Base-by-base conservation (phyloP, 1,140 invertebrate species). In the Hetaerina americana region DNA sequence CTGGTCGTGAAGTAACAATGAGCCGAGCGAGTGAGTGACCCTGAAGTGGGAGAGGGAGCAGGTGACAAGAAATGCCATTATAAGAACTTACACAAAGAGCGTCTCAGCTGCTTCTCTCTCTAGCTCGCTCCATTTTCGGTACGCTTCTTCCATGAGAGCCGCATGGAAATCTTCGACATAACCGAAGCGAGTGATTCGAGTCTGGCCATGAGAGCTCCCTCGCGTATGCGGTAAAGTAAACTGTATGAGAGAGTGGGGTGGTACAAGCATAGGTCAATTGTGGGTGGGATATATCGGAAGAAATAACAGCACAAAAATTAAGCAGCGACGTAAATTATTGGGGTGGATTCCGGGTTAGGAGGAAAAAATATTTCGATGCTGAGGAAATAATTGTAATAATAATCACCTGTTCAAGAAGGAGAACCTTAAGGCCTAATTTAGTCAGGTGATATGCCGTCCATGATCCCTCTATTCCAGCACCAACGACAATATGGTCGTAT, bases 161-260 rank as follows among this genome's bases (percentile, higher is more conserved):
- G 71, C 66, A 24, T 71, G 71, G 66, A 26, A 71, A 26, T 68
- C 66, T 24, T 71, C 71, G 5, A 26, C 49, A n/a, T 71, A 71
- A 27, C 28, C 71, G 27, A 69, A 31, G 49, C 71, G 57, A 24
- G 27, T 71, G 8, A 71, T 68, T 27, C 71, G 71, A 26, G 49
- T 67, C 66, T 71, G 71, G 10, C 71, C 71, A 28, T 71, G 71
- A 10, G 71, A 71, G 71, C 71, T 71, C 5, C 71, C 71, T 26
- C 71, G 26, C 0, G 57, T 69, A 26, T 71, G 71, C 12, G 71
- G 71, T 24, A 71, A 28, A 18, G 57, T 5, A 26, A 71, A 71
- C 66, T 71, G 66, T 25, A 67, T 15, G 22, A 70, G n/a, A 57
- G n/a, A n/a, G n/a, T n/a, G n/a, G n/a, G n/a, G n/a, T n/a, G n/a